phyloP scores from a whole-genome alignment of 2,113 vertebrate species.

The Glaucomys volans region DNA sequence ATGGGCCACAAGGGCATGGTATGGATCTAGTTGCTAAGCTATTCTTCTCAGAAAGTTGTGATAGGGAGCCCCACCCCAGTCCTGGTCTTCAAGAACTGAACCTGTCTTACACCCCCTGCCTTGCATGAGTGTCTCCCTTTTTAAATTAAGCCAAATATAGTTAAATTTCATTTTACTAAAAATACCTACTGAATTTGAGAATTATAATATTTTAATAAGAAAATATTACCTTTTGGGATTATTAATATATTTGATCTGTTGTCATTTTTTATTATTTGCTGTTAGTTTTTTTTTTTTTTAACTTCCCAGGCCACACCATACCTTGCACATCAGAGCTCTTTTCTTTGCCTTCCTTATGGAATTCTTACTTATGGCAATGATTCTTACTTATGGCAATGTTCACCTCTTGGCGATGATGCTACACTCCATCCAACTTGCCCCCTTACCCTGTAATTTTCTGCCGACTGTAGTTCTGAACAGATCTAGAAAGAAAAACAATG shows the following conservation, averaged over 20 bases:
- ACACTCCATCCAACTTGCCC: rapidly evolving
- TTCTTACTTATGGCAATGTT: neutral
- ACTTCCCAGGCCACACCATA: rapidly evolving
- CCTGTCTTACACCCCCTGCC: neutral
- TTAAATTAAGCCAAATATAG: neutral
- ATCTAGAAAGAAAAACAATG: neutral
- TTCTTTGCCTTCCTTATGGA: too few species aligned
- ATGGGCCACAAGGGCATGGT: neutral
- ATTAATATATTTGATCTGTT: neutral
- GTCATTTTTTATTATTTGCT: neutral
- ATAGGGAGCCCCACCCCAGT: neutral
- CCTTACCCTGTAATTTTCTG: neutral
- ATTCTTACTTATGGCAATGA: neutral
- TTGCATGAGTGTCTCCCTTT: neutral
- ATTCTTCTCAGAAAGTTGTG: too few species aligned
- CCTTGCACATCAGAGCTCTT: neutral
- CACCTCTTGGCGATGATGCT: neutral
- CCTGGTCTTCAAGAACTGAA: too few species aligned
- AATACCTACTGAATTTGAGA: neutral
- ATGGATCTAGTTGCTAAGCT: too few species aligned
- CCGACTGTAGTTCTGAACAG: neutral
- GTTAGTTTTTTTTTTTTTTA: neutral
- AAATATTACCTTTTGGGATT: neutral
- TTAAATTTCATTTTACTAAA: neutral
- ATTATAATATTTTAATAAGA: neutral